phyloP scores from a whole-genome alignment of 2,888 invertebrate species.

The Rutpela maculata region DNA sequence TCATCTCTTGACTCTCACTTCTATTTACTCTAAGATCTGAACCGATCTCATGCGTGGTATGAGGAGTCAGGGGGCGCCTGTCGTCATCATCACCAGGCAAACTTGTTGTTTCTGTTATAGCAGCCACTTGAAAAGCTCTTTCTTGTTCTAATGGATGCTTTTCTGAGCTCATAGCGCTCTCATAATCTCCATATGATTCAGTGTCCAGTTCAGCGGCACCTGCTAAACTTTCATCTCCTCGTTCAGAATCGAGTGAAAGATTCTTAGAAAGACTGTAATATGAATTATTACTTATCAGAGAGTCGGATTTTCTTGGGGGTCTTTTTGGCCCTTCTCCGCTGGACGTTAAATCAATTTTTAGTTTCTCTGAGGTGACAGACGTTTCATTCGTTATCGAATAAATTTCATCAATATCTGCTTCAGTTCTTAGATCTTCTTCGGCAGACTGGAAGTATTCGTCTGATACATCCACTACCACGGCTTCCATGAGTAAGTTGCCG shows the following conservation, averaged over 20 bases:
- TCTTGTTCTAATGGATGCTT: constrained; percentile 70
- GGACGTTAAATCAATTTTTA: constrained; percentile 73
- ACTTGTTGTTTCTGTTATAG: constrained; percentile 72
- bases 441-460: constrained; percentile 89
- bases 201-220: constrained; percentile 77
- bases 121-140: constrained; percentile 70
- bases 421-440: constrained; percentile 89
- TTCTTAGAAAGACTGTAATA: constrained; percentile 81
- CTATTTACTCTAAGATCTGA: constrained; percentile 71
- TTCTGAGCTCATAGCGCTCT: constrained; percentile 79
- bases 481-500: constrained; percentile 92
- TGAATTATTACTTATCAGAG: constrained; percentile 74
- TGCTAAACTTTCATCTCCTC: constrained; percentile 72
- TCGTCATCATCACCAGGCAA: constrained; percentile 69
- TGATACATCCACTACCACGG: constrained; percentile 91
- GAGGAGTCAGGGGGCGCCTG: constrained; percentile 68
- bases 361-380: constrained; percentile 76
- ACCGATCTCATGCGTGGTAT: constrained; percentile 73
- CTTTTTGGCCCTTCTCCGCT: constrained; percentile 79
- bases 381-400: constrained; percentile 88
- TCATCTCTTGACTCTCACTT: constrained; percentile 74
- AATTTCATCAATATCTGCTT: constrained; percentile 88
- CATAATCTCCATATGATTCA: constrained; percentile 81
- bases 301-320: constrained; percentile 81
- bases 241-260: constrained; percentile 78